Evolutionary conservation across 92 coral and sea anemone species (phyloP), one percentile per base, ranked within the genome.

Genomic region (Hydrozoanthus gracilis): DNA sequence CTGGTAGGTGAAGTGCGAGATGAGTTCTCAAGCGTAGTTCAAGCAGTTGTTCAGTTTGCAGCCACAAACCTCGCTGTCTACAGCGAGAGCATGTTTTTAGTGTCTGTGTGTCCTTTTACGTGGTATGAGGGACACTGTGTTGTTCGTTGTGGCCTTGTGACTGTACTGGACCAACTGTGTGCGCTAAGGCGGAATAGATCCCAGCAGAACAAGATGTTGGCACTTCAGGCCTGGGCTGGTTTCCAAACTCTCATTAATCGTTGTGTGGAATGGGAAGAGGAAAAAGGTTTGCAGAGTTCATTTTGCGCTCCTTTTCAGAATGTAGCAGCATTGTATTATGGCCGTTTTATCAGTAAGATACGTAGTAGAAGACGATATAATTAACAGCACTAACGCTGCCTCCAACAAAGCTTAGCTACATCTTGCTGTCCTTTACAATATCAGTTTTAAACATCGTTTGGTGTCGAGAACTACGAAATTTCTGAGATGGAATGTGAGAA

Each of bases 1-100:
- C 16, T 93, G n/a, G n/a, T n/a, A n/a, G n/a, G n/a, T n/a, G n/a
- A n/a, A n/a, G 99, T 96, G 49, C 96, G 98, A 67, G 98, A 95
- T 72, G 95, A 89, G 88, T 96, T 93, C 90, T 89, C 95, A 49
- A 92, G 91, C 74, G 96, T 93, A 20, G 89, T 95, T 44, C 96
- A 94, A 67, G 90, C 93, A 10, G 88, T 96, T 12, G 91, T 96
- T 7, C 98, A 95, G 55, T 90, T 86, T 80, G 91, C 98, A 12
- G 84, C 93, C 45, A 76, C 86, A 44, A 89, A 90, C 69, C 95
- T 92, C 47, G 60, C 89, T 61, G 77, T 90, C 16, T 93, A 93
- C 91, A 92, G 94, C 79, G 93, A 95, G 87, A 93, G 92, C 64
- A 82, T 95, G 71, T 73, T 96, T 49, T 73, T 91, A 13, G 87